Conservation (phyloP, 2,797 vertebrate species). For the Apogon hyalosoma region DNA sequence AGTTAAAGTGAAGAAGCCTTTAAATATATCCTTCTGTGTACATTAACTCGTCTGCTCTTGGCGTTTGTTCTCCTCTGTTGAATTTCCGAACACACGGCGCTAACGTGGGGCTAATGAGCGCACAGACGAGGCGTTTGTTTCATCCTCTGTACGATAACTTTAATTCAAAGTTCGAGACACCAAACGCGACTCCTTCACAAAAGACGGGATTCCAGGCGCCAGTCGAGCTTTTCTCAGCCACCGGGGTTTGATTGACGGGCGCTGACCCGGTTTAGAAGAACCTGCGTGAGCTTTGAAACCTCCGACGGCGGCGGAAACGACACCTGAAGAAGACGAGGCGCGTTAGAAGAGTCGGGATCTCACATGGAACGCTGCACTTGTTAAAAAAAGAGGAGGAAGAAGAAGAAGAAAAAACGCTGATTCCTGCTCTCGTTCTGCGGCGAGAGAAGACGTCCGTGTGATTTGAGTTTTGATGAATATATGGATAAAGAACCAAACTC, state of each 20-base stretch:
- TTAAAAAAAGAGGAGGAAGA: not conserved
- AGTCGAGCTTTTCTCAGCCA: not conserved
- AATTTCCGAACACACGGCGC: not conserved
- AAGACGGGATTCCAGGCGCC: constrained; percentile 12
- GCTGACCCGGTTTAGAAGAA: constrained; percentile 52
- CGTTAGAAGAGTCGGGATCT: constrained; percentile 1
- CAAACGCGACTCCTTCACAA: constrained; percentile 13
- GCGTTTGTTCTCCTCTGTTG: constrained; percentile 1
- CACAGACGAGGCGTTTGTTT: not conserved
- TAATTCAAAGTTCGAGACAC: constrained; percentile 44
- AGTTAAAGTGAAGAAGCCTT: no score
- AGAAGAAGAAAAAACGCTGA: not conserved
- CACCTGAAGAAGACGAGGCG: constrained; percentile 26
- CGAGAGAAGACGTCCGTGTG: no score
- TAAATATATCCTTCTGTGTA: no score
- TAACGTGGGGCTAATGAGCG: constrained; percentile 21
- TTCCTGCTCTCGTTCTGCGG: not conserved
- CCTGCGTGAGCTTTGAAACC: constrained; percentile 29
- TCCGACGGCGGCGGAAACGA: constrained; percentile 19
- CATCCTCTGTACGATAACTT: not conserved
- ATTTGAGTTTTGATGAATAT: no score
- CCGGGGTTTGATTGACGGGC: constrained; percentile 52
- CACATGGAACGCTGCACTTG: not conserved
- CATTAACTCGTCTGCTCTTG: no score
- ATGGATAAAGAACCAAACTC: no score